A percentile compares a stretch with the other conserved stretches of the same genome.
phyloP scores from a whole-genome alignment of 2,113 vertebrate genomes.

The Microtus richardsoni region DNA sequence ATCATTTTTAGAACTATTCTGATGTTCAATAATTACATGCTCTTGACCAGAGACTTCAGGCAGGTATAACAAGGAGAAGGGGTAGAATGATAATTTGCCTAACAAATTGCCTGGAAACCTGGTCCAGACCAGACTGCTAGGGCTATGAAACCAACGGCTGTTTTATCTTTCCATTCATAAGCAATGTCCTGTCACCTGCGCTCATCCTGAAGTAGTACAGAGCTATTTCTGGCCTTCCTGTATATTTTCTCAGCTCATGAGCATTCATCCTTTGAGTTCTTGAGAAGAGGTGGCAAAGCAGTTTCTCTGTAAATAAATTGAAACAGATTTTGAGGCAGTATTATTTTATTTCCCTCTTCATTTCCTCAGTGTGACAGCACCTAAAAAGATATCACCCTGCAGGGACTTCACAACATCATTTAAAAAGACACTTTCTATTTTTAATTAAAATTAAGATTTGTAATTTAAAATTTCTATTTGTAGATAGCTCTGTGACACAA shows the following conservation, averaged over 20 bases:
- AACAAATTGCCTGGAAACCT: slow-evolving; percentile 76
- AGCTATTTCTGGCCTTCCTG: slow-evolving; percentile 55
- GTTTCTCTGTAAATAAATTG: slow-evolving; percentile 71
- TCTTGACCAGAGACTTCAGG: background rate
- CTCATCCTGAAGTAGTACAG: slow-evolving; percentile 50
- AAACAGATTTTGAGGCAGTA: background rate
- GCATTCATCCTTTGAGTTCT: slow-evolving; percentile 25
- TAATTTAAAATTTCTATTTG: background rate
- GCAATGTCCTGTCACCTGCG: slow-evolving; percentile 44
- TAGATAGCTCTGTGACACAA: background rate
- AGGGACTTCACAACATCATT: background rate
- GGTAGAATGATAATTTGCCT: slow-evolving; percentile 76
- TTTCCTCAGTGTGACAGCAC: background rate
- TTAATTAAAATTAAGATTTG: background rate
- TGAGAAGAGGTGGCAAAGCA: slow-evolving; percentile 54
- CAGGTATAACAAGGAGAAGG: slow-evolving; percentile 69
- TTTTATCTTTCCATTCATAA: slow-evolving; percentile 68
- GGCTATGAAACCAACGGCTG: slow-evolving; percentile 68
- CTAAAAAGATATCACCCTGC: background rate
- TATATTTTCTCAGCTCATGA: slow-evolving; percentile 43
- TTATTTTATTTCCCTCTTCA: background rate
- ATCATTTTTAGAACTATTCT: background rate
- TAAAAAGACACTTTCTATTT: background rate
- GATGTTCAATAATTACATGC: background rate
- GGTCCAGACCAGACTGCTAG: slow-evolving; percentile 65